Evolutionary conservation across 1,140 invertebrate genomes (phyloP), one percentile per base, ranked within the genome.

Genomic region (Trachymyrmex cornetzi): DNA sequence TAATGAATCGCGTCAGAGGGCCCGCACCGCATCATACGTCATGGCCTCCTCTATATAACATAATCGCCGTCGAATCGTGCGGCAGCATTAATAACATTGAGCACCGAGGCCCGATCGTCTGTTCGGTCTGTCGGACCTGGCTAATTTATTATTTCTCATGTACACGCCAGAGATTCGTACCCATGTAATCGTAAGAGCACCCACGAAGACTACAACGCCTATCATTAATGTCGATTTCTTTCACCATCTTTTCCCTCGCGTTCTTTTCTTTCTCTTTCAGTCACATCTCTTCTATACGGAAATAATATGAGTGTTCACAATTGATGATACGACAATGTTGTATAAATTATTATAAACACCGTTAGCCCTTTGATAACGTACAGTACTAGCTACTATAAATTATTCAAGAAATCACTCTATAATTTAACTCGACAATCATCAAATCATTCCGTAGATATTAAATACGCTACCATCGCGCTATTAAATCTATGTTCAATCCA

Each of bases 61-160:
- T 85, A 87, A 89, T 90, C 88, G 77, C 69, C 85, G 74, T 88
- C 88, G 72, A 66, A 63, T 86, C 81, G 86, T n/a, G 27, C 48
- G 64, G 71, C 72, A 27, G 81, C 91, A 92, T 92, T 92, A 92
- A 92, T 91, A 90, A 91, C 72, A 88, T 86, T 75, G 80, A 88
- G 64, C 75, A 67, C 80, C 80, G 61, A 67, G 57, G 64, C 53
- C 64, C 90, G 85, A 91, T 89, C 87, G 87, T 91, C 80, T 80
- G 82, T n/a, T 85, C 87, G 80, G 64, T 44, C 50, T 34, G 61
- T 80, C 77, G 66, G 50, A 3, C 66, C 53, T 50, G 90, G 81
- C 80, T 90, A 91, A 91, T 91, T 91, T 91, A 91, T 91, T 86
- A 86, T 82, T 66, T 82, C 85, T 61, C 80, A 34, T 82, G 55